phyloP scores from a whole-genome alignment of 1,140 invertebrate genomes.

The Formica selysi region DNA sequence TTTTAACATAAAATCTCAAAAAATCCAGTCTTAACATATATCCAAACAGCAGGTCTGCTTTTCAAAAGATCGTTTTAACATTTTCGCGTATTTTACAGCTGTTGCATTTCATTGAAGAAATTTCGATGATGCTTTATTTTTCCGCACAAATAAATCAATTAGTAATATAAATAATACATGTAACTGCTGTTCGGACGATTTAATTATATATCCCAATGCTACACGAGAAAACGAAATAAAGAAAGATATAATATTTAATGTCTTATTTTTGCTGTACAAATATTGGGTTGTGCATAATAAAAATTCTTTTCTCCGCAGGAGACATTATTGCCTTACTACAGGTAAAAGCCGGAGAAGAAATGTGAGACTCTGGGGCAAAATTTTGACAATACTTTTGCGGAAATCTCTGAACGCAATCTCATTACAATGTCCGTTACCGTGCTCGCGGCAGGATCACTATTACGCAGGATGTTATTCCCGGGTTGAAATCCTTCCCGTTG shows the following conservation, averaged over 20 bases:
- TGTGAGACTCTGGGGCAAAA: conserved; percentile 31
- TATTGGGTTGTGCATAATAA: conserved; percentile 19
- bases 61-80: not conserved
- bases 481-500: conserved; percentile 39
- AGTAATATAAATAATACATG: not conserved
- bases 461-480: conserved; percentile 64
- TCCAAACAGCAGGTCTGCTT: not conserved
- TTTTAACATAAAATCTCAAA: conserved; percentile 44
- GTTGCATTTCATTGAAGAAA: not conserved
- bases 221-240: not conserved
- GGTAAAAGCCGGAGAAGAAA: conserved; percentile 19
- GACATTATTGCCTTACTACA: conserved; percentile 8
- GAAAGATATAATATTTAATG: conserved; percentile 9
- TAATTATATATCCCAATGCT: not conserved
- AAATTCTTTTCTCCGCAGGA: conserved; percentile 3
- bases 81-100: not conserved
- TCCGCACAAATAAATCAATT: not conserved
- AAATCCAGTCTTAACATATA: conserved; percentile 21
- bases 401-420: conserved; percentile 65
- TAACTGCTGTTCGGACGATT: not conserved
- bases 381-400: conserved; percentile 56
- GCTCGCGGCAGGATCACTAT: conserved; percentile 60
- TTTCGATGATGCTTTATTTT: not conserved
- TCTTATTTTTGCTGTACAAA: conserved; percentile 20
- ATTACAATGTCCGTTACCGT: conserved; percentile 67